Evolutionary conservation across 2,113 vertebrate genomes (phyloP).

Genomic region (Caranx melampygus): DNA sequence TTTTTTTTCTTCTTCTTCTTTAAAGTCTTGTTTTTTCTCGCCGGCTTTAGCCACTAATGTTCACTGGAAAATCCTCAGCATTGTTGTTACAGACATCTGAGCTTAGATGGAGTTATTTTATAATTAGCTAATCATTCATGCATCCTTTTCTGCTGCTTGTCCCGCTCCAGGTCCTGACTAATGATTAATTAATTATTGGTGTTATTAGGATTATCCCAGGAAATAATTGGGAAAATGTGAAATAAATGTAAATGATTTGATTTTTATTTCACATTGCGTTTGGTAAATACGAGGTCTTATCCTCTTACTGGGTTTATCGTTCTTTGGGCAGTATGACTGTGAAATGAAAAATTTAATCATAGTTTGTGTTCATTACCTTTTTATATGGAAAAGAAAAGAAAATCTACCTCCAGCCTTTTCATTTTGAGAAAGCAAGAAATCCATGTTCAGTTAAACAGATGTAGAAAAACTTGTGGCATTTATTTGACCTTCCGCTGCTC

Average conservation of each 20-base stretch:
- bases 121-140: background rate
- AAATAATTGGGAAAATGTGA: background rate
- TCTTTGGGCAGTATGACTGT: background rate
- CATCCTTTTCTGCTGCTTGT: background rate
- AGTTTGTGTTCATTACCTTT: no score
- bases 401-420: background rate
- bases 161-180: background rate
- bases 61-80: background rate
- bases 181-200: background rate
- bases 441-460: background rate
- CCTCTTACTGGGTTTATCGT: background rate
- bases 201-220: background rate
- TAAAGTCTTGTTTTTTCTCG: background rate
- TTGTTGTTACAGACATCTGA: background rate
- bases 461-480: background rate
- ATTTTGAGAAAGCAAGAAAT: background rate
- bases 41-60: background rate
- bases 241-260: background rate
- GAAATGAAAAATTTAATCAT: background rate
- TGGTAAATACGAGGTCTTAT: background rate
- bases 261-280: background rate
- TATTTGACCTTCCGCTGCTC: slow-evolving; percentile 16
- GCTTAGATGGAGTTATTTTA: background rate
- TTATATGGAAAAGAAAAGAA: background rate
- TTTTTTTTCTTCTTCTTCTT: no score